Evolutionary conservation across 2,888 invertebrate genomes (phyloP), one percentile per base, ranked within the genome.

Genomic region (Drosophila pseudotalamancana): DNA sequence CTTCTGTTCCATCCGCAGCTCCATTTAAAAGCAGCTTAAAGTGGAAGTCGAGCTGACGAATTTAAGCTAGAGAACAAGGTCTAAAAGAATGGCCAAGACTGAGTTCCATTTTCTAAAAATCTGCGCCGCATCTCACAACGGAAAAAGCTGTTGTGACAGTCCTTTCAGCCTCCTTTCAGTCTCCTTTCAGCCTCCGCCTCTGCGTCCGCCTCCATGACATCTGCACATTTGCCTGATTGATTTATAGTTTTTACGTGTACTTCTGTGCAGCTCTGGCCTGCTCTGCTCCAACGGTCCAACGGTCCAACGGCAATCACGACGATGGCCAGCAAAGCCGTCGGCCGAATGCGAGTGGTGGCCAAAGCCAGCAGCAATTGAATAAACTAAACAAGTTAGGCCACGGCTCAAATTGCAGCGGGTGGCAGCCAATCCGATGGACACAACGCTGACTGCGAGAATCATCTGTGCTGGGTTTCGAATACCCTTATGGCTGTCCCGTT

Each of bases 151-250:
- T 32, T 19, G 49, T 6, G 40, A 50, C 29, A 53, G 53, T 37
- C 37, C 40, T 45, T 43, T 21, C 21, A 45, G 40, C 39, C n/a
- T n/a, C n/a, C n/a, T n/a, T n/a, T n/a, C n/a, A n/a, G n/a, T n/a
- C n/a, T n/a, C n/a, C n/a, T n/a, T n/a, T n/a, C n/a, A n/a, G n/a
- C n/a, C n/a, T n/a, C n/a, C n/a, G n/a, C n/a, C n/a, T n/a, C n/a
- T n/a, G n/a, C n/a, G n/a, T n/a, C n/a, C 68, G 70, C 50, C 65
- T 65, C 63, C 64, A 68, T 84, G 87, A 74, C 87, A 84, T 86
- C 71, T 86, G 87, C 84, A 79, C 87, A 87, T 87, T 71, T 81
- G 84, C 69, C 83, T 84, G 84, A 84, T 77, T 84, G 84, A 84
- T 87, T 87, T 84, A 87, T 84, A 72, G 87, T 70, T 76, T 51